A percentile compares a stretch with the other conserved stretches of the same genome.
Evolutionary conservation across 2,113 vertebrate genomes (phyloP).

Genomic region (Turdus rufiventris): DNA sequence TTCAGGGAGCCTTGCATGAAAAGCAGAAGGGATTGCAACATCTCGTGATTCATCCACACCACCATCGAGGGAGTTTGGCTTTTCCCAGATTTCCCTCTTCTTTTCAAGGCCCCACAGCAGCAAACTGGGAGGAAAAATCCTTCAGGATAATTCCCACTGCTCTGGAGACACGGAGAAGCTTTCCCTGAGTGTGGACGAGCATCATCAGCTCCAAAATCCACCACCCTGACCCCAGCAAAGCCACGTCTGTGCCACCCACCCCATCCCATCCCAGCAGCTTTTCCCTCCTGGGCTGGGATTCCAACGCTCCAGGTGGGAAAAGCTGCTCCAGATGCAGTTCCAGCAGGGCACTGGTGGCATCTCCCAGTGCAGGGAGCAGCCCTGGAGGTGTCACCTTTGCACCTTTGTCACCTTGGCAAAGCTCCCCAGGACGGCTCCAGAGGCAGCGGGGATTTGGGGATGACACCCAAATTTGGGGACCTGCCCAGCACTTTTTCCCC

Average conservation of each 20-base stretch:
- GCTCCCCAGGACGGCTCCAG: not conserved
- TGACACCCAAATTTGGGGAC: not conserved
- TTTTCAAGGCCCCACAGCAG: not conserved
- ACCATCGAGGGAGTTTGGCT: rapidly evolving
- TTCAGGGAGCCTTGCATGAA: not conserved
- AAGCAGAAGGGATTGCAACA: not conserved
- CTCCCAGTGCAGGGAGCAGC: not conserved
- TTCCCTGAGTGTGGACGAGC: not conserved
- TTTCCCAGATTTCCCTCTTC: not conserved
- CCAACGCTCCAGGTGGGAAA: rapidly evolving
- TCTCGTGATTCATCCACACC: not conserved
- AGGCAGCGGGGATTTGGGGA: not conserved
- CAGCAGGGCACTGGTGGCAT: not conserved
- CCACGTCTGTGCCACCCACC: rapidly evolving
- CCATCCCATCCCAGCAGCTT: not conserved
- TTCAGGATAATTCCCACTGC: rapidly evolving
- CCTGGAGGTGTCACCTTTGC: not conserved
- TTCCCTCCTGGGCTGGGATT: not conserved
- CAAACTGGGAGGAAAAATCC: not conserved
- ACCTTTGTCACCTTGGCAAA: not conserved
- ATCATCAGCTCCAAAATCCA: not conserved
- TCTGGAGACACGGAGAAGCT: rapidly evolving
- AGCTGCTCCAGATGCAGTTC: rapidly evolving
- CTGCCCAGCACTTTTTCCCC: not conserved
- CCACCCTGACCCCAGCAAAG: rapidly evolving